Base-by-base conservation (phyloP, 2,113 vertebrate genomes). In the Nannospalax galili region DNA sequence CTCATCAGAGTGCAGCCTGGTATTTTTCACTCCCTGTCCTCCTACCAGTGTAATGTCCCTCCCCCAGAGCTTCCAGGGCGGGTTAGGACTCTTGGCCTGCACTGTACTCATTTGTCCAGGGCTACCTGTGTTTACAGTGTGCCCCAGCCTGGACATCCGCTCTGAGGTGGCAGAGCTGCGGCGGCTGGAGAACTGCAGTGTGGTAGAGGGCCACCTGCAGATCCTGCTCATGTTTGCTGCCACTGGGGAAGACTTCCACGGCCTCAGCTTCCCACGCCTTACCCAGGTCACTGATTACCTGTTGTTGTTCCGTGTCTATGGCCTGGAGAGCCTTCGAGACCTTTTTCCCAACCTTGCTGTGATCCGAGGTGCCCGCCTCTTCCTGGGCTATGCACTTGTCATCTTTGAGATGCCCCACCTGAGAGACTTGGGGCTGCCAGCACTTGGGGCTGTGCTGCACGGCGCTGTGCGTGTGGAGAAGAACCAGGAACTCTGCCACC, bases 401-500 rank as follows among this genome's bases (percentile, higher is more conserved):
- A 98, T 99, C 96, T 99, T 98, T 0, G 99, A 99, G 97, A 99
- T 99, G 99, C 99, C 98, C 0, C 98, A 99, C 40, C 96, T 99
- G 78, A 89, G 98, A 0, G 98, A 99, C 5, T 72, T 99, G 26
- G 99, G 98, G 69, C 97, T 99, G 88, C 97, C 97, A 2, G 97
- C 98, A 2, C 97, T 99, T 42, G 96, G 97, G 48, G 97, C 98
- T 0, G 89, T 99, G 90, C 95, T 99, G 9, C 97, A 97, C 0
- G 99, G 99, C 0, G 98, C 98, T 0, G 97, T 99, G 70, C 98
- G 98, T 0, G 98, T 99, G 0, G 99, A 99, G 52, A 98, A 98
- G 52, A 99, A 99, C 97, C 98, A 99, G 95, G 99, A 99, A 96
- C 98, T 99, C 11, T 99, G 99, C 88, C 98, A 99, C 94, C 98